These are phyloP conservation scores for Eupeodes corollae DNA, from an alignment of 1,140 invertebrate species.

Conservation along the genomic window DNA sequence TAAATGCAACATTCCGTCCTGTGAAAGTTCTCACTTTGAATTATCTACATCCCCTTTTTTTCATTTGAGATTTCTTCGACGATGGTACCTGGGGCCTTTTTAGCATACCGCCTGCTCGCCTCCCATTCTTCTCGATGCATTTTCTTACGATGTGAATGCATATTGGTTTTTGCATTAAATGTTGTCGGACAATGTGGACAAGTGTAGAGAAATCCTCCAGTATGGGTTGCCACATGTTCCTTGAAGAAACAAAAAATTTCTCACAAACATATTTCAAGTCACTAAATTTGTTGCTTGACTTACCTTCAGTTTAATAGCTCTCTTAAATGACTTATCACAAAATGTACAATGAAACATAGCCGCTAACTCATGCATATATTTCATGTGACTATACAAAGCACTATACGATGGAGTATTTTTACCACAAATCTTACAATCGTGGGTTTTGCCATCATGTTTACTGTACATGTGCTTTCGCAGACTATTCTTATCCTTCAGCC, in stretches of 20 bases:
- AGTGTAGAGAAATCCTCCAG: slow-evolving; percentile 30
- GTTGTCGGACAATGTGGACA: slow-evolving; percentile 34
- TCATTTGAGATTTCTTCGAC: too few relatives aligned
- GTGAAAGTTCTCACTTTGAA: too few relatives aligned
- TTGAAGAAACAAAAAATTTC: slow-evolving; percentile 1
- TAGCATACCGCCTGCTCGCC: too few relatives aligned
- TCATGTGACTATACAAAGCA: slow-evolving; percentile 29
- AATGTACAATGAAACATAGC: slow-evolving; percentile 24
- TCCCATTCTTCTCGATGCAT: slow-evolving; percentile 27
- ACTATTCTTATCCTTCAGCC: slow-evolving; percentile 33
- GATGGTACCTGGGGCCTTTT: too few relatives aligned
- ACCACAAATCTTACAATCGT: slow-evolving; percentile 25
- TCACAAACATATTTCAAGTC: too few relatives aligned
- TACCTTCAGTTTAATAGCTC: slow-evolving; percentile 22
- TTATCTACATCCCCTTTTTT: too few relatives aligned
- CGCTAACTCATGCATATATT: slow-evolving; percentile 25
- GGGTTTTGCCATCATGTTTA: slow-evolving; percentile 14
- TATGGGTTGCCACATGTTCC: slow-evolving; percentile 36
- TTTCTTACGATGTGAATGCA: slow-evolving; percentile 35
- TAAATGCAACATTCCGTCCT: too few relatives aligned
- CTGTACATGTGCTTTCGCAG: slow-evolving; percentile 29
- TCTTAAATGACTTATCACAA: slow-evolving; percentile 30
- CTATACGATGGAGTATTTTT: slow-evolving; percentile 31
- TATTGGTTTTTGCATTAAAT: slow-evolving; percentile 31
- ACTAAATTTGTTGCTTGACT: too few relatives aligned